These are phyloP conservation scores for Reinhardtius hippoglossoides DNA, from an alignment of 2,113 vertebrate genomes.

Conservation along the genomic window DNA sequence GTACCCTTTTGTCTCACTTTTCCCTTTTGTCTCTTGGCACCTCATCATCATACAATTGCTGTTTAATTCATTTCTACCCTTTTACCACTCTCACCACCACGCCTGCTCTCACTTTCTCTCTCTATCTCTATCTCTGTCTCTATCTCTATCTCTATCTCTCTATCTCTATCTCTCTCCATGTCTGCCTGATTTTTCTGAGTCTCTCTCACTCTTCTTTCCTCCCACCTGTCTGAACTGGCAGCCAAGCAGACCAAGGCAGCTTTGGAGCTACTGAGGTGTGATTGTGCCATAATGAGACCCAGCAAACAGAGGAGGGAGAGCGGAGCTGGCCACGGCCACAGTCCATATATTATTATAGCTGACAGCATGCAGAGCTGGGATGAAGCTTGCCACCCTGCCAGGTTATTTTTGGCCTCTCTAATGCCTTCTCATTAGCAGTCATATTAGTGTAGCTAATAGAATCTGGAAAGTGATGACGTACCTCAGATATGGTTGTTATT, in stretches of 20 bases:
- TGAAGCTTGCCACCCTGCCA: conserved; percentile 17
- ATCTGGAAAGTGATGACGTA: conserved; percentile 27
- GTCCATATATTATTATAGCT: conserved; percentile 56
- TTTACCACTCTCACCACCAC: not conserved
- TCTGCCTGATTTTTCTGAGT: no score
- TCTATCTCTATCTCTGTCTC: not conserved
- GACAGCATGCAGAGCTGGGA: conserved; percentile 14
- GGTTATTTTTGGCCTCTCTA: conserved; percentile 68
- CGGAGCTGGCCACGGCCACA: conserved; percentile 25
- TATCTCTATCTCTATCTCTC: no score
- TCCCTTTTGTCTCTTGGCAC: not conserved
- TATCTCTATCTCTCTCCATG: not conserved
- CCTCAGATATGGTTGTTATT: not conserved
- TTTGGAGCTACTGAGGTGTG: conserved; percentile 39
- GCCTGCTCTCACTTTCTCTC: not conserved
- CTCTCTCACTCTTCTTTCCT: not conserved
- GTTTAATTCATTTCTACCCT: not conserved
- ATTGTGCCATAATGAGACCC: conserved; percentile 60
- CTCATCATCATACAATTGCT: conserved; percentile 5
- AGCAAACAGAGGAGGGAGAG: conserved; percentile 37
- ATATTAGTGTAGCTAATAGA: conserved; percentile 65
- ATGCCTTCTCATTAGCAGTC: conserved; percentile 63
- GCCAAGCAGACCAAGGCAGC: conserved; percentile 49
- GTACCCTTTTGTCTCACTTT: conserved; percentile 8
- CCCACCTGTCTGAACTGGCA: conserved; percentile 59